These are phyloP conservation scores for Halictus rubicundus DNA, from an alignment of 1,140 invertebrate genomes.

Conservation along the genomic window DNA sequence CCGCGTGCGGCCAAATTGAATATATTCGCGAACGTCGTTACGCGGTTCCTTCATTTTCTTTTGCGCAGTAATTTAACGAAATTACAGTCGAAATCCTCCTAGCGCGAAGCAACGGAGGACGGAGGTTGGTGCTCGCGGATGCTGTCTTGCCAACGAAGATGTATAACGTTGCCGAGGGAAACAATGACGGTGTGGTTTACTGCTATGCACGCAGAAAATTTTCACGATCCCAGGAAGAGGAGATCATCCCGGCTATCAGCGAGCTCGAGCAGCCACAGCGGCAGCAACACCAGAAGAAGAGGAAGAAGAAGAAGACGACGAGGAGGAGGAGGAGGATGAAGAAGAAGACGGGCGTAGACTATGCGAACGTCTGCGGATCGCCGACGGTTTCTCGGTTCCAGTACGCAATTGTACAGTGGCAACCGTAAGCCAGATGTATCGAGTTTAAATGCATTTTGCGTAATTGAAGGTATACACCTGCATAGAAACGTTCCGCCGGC, in stretches of 20 bases:
- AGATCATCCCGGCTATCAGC: constrained; percentile 54
- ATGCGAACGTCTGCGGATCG: neutral
- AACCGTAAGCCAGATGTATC: constrained; percentile 60
- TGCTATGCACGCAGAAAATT: constrained; percentile 26
- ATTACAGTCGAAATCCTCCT: constrained; percentile 35
- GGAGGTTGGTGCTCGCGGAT: neutral
- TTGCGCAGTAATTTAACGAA: constrained; percentile 24
- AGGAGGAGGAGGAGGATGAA: neutral
- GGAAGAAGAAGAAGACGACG: too few relatives aligned
- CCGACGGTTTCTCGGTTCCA: neutral
- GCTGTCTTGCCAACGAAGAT: constrained; percentile 28
- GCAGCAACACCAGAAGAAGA: neutral
- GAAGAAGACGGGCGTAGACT: constrained; percentile 1
- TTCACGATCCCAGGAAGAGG: constrained; percentile 35
- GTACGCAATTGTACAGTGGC: constrained; percentile 3
- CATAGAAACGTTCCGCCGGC: constrained; percentile 55
- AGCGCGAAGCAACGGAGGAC: constrained; percentile 17
- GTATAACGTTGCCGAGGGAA: constrained; percentile 39
- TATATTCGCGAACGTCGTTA: constrained; percentile 15
- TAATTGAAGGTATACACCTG: constrained; percentile 72
- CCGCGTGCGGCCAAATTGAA: constrained; percentile 11
- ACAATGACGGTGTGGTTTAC: constrained; percentile 41
- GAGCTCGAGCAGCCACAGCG: neutral
- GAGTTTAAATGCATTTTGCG: constrained; percentile 73
- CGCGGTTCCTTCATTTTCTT: constrained; percentile 8